Percentiles rank a stretch among this genome's conserved stretches.
Evolutionary conservation across 1,140 invertebrate genomes (phyloP).

Genomic region (Saccostrea glomerata): DNA sequence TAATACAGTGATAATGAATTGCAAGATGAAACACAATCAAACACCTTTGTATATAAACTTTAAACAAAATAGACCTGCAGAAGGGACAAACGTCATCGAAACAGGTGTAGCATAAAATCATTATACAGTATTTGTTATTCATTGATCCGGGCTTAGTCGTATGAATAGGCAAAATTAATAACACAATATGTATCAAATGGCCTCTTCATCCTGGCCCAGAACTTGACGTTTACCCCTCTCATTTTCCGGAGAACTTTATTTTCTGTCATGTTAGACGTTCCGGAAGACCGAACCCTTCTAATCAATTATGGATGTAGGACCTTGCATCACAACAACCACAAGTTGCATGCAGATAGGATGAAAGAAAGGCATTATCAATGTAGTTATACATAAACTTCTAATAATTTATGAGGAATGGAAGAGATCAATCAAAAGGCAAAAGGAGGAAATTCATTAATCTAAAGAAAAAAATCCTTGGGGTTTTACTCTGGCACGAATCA

Average conservation of each 20-base stretch:
- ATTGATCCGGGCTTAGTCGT: neutral
- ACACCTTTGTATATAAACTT: slow-evolving; percentile 19
- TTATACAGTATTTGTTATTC: slow-evolving; percentile 8
- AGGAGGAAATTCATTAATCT: slow-evolving; percentile 14
- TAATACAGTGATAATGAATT: neutral
- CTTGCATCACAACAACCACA: neutral
- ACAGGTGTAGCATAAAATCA: slow-evolving; percentile 22
- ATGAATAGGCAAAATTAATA: neutral
- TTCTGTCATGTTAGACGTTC: neutral
- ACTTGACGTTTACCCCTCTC: neutral
- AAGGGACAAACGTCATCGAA: slow-evolving; percentile 8
- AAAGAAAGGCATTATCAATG: neutral
- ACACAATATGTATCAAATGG: neutral
- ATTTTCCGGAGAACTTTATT: neutral
- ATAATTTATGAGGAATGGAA: slow-evolving; percentile 9
- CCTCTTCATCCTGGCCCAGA: neutral
- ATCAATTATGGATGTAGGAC: slow-evolving; percentile 24
- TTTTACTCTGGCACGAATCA: neutral
- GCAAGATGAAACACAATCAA: neutral
- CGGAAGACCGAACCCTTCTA: neutral
- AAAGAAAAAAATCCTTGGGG: neutral
- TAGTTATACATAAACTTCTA: slow-evolving; percentile 8
- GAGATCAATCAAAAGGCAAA: neutral
- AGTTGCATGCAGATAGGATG: slow-evolving; percentile 5
- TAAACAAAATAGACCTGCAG: neutral